Base-by-base conservation (phyloP, 2,888 invertebrate species). In the Agrotis segetum region DNA sequence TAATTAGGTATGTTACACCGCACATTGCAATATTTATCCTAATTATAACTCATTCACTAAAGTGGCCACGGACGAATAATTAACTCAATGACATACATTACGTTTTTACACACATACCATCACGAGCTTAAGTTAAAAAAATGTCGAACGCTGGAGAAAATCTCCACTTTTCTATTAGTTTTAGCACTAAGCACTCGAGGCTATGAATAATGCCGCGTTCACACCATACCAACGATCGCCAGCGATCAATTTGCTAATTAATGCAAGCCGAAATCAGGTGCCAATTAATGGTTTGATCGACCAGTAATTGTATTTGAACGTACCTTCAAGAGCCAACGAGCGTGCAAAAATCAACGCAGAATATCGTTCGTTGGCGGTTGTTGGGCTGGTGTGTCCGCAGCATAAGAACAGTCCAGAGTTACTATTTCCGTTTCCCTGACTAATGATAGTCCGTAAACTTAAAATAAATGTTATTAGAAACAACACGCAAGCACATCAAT, bases 391-490 rank as follows among this genome's bases (percentile, higher is more conserved):
- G 40, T 40, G 40, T 40, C 0, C 11, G 40, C 40, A 40, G 40
- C 40, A 11, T 40, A 83, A 86, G 80, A 68, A 19, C 58, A 50
- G 53, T 49, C 55, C 24, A 47, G 63, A 44, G 14, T 52, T 19
- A 55, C 55, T 53, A 74, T 82, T 80, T 83, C 82, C 71, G 81
- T 80, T 85, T 80, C 83, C 84, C 85, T 80, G 83, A 77, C 84
- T 74, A 87, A 40, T 40, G 40, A 40, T 40, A 40, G 40, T 88
- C 86, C 92, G 92, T 92, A 91, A 84, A 70, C 81, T 85, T 82
- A 82, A 87, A 91, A 91, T 89, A 84, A 82, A 84, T 78, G 85
- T 81, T 73, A 82, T 83, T 79, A 71, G 72, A 64, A 60, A 9
- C 65, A 74, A 66, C 82, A 86, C 79, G 82, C 75, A 50, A 82